A percentile compares a stretch with the other conserved stretches of the same genome.
These are phyloP conservation scores for Chlamydotis undulata DNA, from an alignment of 2,113 vertebrate species.

Conservation along the genomic window DNA sequence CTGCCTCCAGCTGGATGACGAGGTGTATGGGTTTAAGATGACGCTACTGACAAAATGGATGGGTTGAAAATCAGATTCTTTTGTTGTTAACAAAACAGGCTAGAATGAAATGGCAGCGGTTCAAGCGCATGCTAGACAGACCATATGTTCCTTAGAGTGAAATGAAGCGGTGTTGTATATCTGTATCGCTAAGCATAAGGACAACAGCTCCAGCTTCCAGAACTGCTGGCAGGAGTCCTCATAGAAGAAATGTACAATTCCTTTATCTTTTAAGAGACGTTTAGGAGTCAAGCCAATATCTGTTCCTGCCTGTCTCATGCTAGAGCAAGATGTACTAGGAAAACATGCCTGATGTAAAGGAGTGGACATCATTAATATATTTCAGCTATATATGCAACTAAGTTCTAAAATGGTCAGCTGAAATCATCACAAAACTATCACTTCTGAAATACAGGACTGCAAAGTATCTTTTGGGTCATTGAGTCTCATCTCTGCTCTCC, in stretches of 20 bases:
- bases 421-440: background rate
- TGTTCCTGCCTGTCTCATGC: background rate
- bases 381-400: background rate
- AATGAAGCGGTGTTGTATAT: background rate
- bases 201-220: constrained; percentile 5
- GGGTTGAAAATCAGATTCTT: background rate
- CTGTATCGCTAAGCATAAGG: background rate
- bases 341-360: background rate
- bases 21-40: background rate
- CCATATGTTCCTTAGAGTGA: background rate
- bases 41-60: background rate
- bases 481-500: background rate
- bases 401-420: background rate
- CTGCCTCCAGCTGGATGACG: background rate
- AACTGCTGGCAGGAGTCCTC: background rate
- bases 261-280: background rate
- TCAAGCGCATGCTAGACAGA: constrained; percentile 19
- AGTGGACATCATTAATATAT: background rate
- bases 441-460: background rate
- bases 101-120: constrained; percentile 27
- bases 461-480: background rate
- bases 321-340: background rate
- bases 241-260: background rate
- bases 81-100: background rate
- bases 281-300: background rate